A percentile compares a stretch with the other conserved stretches of the same genome.
phyloP scores from a whole-genome alignment of 2,797 vertebrate species.

The Periparus ater region DNA sequence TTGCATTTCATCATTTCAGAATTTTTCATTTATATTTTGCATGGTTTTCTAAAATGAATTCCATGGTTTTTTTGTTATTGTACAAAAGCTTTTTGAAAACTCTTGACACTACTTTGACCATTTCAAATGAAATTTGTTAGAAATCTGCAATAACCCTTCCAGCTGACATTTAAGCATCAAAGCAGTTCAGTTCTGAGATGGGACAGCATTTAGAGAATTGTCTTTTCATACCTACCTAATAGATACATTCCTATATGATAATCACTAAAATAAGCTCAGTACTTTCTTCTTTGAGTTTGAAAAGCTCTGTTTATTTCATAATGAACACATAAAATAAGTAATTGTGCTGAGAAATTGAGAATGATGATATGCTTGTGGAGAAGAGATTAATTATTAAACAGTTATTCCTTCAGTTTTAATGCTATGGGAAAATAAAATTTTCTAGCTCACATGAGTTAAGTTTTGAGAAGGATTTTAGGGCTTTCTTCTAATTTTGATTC shows the following conservation, averaged over 20 bases:
- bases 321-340: neutral
- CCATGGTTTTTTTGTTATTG: neutral
- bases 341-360: neutral
- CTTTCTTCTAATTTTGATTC: neutral
- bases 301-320: neutral
- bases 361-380: neutral
- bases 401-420: neutral
- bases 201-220: neutral
- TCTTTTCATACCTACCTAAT: neutral
- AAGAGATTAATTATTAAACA: neutral
- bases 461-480: neutral
- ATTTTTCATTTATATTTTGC: neutral
- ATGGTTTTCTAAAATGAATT: neutral
- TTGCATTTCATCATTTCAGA: neutral
- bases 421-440: neutral
- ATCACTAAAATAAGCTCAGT: neutral
- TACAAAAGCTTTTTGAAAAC: neutral
- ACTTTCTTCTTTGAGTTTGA: neutral
- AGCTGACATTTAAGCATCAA: neutral
- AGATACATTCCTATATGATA: neutral
- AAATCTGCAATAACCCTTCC: neutral
- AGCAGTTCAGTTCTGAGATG: neutral
- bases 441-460: neutral
- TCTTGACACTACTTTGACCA: neutral
- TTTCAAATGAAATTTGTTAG: neutral